Evolutionary conservation across 2,888 invertebrate genomes (phyloP), one percentile per base, ranked within the genome.

Genomic region (Mycogona germanica): DNA sequence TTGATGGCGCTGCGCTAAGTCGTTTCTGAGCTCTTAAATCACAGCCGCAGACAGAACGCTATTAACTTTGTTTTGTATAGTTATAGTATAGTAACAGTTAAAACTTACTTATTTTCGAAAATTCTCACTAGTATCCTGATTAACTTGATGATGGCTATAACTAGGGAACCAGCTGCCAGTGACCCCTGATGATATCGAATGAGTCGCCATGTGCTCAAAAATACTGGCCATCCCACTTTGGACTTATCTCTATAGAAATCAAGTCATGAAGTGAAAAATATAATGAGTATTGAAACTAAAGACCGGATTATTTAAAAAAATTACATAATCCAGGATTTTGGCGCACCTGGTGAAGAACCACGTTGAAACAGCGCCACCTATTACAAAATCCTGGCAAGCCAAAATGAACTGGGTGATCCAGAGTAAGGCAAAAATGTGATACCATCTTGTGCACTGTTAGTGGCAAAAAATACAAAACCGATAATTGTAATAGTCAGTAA

Each of bases 141-240:
- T 37, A 84, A 65, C 66, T 84, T 80, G 19, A 85, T 75, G 2
- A 82, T 66, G 26, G 84, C 81, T 51, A 87, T 80, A 25, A 87
- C 67, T 48, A 87, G 70, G 0, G 86, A 80, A 0, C 87, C 87
- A 56, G 86, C 76, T 1, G 85, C 84, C 9, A 86, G 75, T 0
- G 86, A 81, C 14, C 87, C 87, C 57, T 86, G 66, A 68, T 87
- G 86, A 66, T 79, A 86, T 32, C 78, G 66, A 2, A 76, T 60
- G 45, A 80, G 65, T 59, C 75, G 75, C 19, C 68, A 64, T 28
- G 72, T 67, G 56, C 76, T 76, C 25, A 64, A 67, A 3, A 66
- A 54, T 37, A 77, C 72, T 2, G 78, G 77, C 35, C 64, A 66
- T 12, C 66, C 63, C 37, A 77, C 53, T 17, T 65, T 62, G 2